Base-by-base conservation (phyloP, 1,140 invertebrate genomes). In the Pseudomyrmex sp. region DNA sequence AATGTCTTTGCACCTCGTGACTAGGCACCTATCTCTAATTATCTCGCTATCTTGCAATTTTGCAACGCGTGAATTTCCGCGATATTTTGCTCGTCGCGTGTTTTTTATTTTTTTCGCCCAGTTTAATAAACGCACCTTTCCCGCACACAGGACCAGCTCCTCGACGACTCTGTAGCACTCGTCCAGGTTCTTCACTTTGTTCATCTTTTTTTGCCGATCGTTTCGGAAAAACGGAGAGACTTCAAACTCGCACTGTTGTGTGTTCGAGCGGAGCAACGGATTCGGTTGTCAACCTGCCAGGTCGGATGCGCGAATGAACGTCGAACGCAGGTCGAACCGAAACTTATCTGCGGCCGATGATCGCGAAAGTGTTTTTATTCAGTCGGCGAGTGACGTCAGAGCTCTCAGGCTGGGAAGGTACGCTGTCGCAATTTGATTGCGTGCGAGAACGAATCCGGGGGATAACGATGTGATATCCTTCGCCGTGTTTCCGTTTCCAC, bases 81-180 rank as follows among this genome's bases (percentile, higher is more conserved):
- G 15, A 72, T 7, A 35, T 35, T 7, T 7, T n/a, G 12, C 4
- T 35, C 46, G 8, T 35, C 15, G 35, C 15, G 5, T 46, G 35
- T 35, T 26, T 58, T 18, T 18, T 18, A 5, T 48, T 69, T 70
- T 1, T 10, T 48, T 18, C 5, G 15, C 1, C 2, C 35, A 35
- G 35, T 35, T 35, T 23, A 59, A 65, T 12, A 9, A 61, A 88
- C 87, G 77, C 89, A 95, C 95, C 93, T 95, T 91, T 83, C 95
- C 95, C 56, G 95, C 95, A 10, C 95, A 88, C 77, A 92, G 86
- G 44, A 95, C 94, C 35, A 95, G 88, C 75, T 91, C 80, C 23
- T 95, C 77, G 10, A 93, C 93, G 15, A 92, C 85, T 23, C 91
- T 89, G 76, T 93, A 94, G 83, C 90, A 95, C 82, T 93, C 90